phyloP scores from a whole-genome alignment of 2,113 vertebrate genomes.

The Mastomys natalensis region DNA sequence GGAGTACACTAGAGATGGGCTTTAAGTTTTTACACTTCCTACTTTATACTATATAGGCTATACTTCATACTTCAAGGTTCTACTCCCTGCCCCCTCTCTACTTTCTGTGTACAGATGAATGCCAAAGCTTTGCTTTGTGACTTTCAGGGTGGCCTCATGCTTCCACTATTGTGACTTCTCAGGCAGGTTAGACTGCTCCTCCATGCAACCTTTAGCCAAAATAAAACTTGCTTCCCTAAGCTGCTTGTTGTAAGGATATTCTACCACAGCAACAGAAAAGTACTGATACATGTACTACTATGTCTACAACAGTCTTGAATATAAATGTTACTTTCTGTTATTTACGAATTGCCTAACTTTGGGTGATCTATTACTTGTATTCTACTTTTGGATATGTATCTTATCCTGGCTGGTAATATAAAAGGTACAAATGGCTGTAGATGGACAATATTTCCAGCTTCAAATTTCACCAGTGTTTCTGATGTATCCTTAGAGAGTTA shows the following conservation, averaged over 20 bases:
- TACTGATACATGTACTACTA: background rate
- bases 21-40: background rate
- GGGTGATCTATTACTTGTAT: constrained; percentile 28
- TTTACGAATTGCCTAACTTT: background rate
- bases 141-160: background rate
- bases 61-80: background rate
- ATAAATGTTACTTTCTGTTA: background rate
- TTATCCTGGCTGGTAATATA: background rate
- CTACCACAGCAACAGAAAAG: background rate
- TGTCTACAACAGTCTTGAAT: background rate
- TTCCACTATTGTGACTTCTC: background rate
- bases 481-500: background rate
- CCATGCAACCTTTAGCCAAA: background rate
- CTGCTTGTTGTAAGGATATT: background rate
- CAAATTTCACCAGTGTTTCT: background rate
- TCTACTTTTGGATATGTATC: constrained; percentile 35
- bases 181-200: background rate
- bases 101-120: background rate
- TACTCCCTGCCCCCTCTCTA: background rate
- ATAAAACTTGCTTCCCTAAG: background rate
- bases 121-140: background rate
- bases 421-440: background rate
- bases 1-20: background rate
- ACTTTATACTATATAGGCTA: background rate
- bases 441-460: background rate